Conservation (phyloP, 2,113 vertebrate genomes). For the Amazona guildingii region DNA sequence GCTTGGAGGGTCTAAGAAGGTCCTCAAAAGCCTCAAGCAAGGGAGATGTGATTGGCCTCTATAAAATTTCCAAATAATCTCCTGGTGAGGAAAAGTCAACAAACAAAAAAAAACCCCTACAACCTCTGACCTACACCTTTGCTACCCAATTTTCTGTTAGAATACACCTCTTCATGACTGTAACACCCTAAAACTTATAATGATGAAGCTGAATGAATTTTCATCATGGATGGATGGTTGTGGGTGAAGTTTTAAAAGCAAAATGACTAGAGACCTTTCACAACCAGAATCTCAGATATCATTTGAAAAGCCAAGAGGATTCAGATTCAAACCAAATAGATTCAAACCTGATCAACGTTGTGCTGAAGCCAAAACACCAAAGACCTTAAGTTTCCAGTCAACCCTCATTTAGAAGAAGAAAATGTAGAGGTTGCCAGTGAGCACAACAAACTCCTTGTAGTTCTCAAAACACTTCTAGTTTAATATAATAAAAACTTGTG, state of each 20-base stretch:
- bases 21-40: background rate
- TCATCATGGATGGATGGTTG: background rate
- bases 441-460: background rate
- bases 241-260: background rate
- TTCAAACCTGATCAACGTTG: background rate
- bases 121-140: conserved; percentile 12
- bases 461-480: background rate
- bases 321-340: background rate
- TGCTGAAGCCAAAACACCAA: background rate
- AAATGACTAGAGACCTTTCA: background rate
- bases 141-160: background rate
- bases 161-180: background rate
- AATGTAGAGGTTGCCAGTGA: background rate
- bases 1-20: background rate
- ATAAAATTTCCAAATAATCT: background rate
- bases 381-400: background rate
- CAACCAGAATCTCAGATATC: background rate
- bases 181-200: background rate
- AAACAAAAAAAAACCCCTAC: background rate
- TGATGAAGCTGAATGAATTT: background rate
- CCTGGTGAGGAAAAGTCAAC: background rate
- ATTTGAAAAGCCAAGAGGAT: background rate
- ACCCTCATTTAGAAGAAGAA: background rate
- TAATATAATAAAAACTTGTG: background rate
- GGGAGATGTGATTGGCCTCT: background rate